Base-by-base conservation (phyloP, 2,888 invertebrate genomes). In the Monopis laevigella region DNA sequence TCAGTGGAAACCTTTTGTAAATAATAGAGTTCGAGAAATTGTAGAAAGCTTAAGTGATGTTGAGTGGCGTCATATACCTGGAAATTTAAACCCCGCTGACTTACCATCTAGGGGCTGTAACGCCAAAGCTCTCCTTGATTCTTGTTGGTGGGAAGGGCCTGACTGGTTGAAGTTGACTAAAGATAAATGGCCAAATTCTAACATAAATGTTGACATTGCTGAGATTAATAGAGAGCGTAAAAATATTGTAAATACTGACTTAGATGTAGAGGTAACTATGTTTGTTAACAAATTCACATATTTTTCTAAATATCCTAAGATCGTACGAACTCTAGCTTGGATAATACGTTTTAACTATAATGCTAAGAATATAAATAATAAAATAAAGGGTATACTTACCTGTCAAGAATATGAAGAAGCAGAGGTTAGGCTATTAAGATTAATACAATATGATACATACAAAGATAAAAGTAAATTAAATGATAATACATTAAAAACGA, bases 111-210 rank as follows among this genome's bases (percentile, higher is more conserved):
- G 42, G 19, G 36, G 42, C 7, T 38, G 29, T 19, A 14, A 38
- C 17, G 29, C 42, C 6, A 30, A 42, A n/a, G 28, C 8, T 12
- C 29, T 38, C 8, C n/a, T 29, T 7, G 30, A 27, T 2, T 13
- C n/a, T 29, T 21, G 30, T 2, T 42, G 42, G 42, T 42, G 42
- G 42, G 35, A 40, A 19, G 43, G 43, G 8, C 43, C 43, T 4
- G n/a, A 10, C 2, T 43, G 43, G 43, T 24, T 40, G 12, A 14
- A 26, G 13, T 2, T 2, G 1, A 2, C 3, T 3, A 2, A 3
- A 16, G 17, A 16, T 13, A 13, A 27, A 26, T 39, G 40, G 40
- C 40, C 40, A 3, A 29, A 4, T 10, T 17, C 19, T 11, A 12
- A 29, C 3, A 5, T 29, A n/a, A 28, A 7, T 12, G 30, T 29